phyloP scores from a whole-genome alignment of 2,888 invertebrate genomes.

The Ypsolopha scabrella region DNA sequence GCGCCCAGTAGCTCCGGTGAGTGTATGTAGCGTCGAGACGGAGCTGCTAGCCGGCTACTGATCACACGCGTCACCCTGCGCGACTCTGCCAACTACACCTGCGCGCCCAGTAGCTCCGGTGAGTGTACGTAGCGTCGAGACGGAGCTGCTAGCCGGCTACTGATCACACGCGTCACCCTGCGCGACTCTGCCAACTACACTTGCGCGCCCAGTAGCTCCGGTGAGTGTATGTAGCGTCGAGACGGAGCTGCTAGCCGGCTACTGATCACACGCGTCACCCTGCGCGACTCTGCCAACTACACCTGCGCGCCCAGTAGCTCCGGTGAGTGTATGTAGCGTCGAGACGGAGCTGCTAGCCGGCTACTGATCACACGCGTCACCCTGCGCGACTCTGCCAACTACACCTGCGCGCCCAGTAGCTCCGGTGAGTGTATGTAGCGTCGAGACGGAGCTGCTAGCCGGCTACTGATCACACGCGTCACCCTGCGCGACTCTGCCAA shows the following conservation, averaged over 20 bases:
- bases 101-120: conserved; percentile 86
- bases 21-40: conserved; percentile 76
- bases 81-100: conserved; percentile 92
- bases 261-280: conserved; percentile 85
- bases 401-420: conserved; percentile 89
- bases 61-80: conserved; percentile 86
- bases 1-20: conserved; percentile 84
- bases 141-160: conserved; percentile 87
- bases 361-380: conserved; percentile 88
- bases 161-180: conserved; percentile 87
- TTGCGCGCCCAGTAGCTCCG: conserved; percentile 87
- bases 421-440: conserved; percentile 72
- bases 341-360: conserved; percentile 89
- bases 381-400: conserved; percentile 88
- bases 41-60: conserved; percentile 87
- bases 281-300: conserved; percentile 90
- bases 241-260: conserved; percentile 88
- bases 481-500: conserved; percentile 88
- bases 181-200: conserved; percentile 92
- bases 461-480: conserved; percentile 87
- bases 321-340: conserved; percentile 70
- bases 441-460: conserved; percentile 89
- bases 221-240: conserved; percentile 74
- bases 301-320: conserved; percentile 90
- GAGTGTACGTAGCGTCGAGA: conserved; percentile 74